Evolutionary conservation across 92 coral and sea anemone species (phyloP).

Genomic region (Hydrozoanthus gracilis): DNA sequence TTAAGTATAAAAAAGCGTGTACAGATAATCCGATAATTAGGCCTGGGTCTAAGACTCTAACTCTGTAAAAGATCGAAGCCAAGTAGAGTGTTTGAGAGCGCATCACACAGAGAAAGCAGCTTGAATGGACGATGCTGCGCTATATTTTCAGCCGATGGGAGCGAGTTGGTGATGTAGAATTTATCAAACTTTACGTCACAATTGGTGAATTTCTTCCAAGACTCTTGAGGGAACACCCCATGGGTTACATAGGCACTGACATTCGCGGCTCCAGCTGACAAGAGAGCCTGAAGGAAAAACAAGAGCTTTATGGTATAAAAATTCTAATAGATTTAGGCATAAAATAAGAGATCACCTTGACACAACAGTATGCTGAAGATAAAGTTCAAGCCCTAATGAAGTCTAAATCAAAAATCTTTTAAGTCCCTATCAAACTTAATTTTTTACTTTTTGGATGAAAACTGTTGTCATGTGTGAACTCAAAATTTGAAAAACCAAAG

Average conservation of each 20-base stretch:
- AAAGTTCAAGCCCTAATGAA: too few relatives aligned
- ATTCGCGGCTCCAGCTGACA: slow-evolving; percentile 82
- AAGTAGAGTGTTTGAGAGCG: slow-evolving; percentile 84
- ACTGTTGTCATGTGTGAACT: too few relatives aligned
- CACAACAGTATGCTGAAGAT: too few relatives aligned
- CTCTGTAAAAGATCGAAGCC: slow-evolving; percentile 93
- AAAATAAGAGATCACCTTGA: too few relatives aligned
- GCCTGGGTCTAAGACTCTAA: slow-evolving; percentile 10
- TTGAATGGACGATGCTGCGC: slow-evolving; percentile 84
- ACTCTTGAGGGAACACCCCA: slow-evolving; percentile 92
- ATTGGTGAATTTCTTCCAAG: slow-evolving; percentile 91
- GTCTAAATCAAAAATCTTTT: too few relatives aligned
- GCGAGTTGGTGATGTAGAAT: slow-evolving; percentile 98
- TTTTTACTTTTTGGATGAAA: too few relatives aligned
- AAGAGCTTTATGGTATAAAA: too few relatives aligned
- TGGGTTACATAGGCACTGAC: slow-evolving; percentile 97
- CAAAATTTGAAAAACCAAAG: too few relatives aligned
- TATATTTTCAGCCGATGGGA: slow-evolving; percentile 83
- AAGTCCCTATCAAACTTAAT: too few relatives aligned
- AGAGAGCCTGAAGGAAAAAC: slow-evolving; percentile 70
- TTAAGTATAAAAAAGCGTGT: too few relatives aligned
- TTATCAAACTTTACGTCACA: slow-evolving; percentile 87
- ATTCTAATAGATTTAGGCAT: too few relatives aligned
- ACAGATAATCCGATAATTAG: too few relatives aligned
- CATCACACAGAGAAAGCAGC: slow-evolving; percentile 89